Conservation (phyloP, 2,113 vertebrate genomes). For the Cavia porcellus region DNA sequence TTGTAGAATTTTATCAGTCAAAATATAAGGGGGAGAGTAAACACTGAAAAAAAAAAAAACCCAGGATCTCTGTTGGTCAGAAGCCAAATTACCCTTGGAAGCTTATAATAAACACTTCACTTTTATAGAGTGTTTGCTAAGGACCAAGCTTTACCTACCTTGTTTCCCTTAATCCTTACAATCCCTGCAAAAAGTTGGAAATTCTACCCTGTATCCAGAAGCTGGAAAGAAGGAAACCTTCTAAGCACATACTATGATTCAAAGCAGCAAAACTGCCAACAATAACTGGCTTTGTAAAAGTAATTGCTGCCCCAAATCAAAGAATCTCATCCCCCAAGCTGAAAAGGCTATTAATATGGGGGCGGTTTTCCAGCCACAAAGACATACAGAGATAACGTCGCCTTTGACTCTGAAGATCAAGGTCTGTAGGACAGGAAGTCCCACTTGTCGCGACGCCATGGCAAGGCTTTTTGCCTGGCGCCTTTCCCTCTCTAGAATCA, state of each 20-base stretch:
- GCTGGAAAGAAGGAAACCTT: constrained; percentile 23
- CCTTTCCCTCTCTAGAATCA: background rate
- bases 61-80: background rate
- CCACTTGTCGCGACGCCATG: background rate
- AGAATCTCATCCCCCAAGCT: constrained; percentile 25
- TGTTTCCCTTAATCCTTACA: constrained; percentile 61
- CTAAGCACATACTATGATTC: background rate
- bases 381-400: constrained; percentile 34
- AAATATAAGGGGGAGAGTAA: background rate
- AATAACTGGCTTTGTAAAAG: constrained; percentile 74
- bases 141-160: background rate
- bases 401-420: constrained; percentile 18
- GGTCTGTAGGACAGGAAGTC: background rate
- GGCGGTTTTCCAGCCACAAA: constrained; percentile 57
- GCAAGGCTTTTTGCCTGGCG: background rate
- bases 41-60: background rate
- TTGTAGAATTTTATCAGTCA: constrained; percentile 18
- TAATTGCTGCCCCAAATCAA: constrained; percentile 47
- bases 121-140: constrained; percentile 52
- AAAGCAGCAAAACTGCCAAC: constrained; percentile 31
- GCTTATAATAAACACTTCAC: constrained; percentile 29
- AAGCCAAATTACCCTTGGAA: background rate
- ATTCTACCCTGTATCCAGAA: background rate
- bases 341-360: constrained; percentile 51
- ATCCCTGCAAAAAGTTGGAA: constrained; percentile 26